These are phyloP conservation scores for Acyrthosiphon pisum DNA, from an alignment of 1,140 invertebrate genomes.

Conservation along the genomic window DNA sequence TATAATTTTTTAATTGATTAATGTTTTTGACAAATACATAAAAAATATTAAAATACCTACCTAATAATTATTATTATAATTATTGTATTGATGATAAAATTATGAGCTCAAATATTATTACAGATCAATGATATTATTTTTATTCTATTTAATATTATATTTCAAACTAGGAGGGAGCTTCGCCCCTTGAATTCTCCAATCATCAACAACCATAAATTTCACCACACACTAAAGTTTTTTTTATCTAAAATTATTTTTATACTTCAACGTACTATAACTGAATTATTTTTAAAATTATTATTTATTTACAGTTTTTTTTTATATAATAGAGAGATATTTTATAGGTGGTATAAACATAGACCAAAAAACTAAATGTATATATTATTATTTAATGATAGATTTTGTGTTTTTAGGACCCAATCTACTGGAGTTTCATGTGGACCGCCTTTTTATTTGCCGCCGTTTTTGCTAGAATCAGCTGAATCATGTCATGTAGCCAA, in stretches of 20 bases:
- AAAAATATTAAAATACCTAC: no score
- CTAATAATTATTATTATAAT: no score
- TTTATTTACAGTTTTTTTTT: background rate
- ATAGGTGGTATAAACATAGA: background rate
- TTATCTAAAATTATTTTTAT: background rate
- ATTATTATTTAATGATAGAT: background rate
- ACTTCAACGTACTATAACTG: background rate
- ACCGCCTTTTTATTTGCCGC: constrained; percentile 50
- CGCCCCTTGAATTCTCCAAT: background rate
- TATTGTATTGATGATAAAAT: no score
- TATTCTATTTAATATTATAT: background rate
- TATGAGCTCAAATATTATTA: background rate
- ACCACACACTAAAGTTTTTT: no score
- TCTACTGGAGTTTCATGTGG: constrained; percentile 53
- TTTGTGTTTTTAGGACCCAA: constrained; percentile 25
- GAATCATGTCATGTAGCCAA: constrained; percentile 52
- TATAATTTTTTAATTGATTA: no score
- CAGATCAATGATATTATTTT: background rate
- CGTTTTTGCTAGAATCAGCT: constrained; percentile 39
- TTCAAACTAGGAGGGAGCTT: no score
- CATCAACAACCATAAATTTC: background rate
- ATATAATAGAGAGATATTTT: background rate
- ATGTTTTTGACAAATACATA: background rate
- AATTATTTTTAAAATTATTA: background rate
- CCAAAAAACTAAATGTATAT: no score